Conservation (phyloP, 2,888 invertebrate genomes). For the Pogonocherus hispidulus region DNA sequence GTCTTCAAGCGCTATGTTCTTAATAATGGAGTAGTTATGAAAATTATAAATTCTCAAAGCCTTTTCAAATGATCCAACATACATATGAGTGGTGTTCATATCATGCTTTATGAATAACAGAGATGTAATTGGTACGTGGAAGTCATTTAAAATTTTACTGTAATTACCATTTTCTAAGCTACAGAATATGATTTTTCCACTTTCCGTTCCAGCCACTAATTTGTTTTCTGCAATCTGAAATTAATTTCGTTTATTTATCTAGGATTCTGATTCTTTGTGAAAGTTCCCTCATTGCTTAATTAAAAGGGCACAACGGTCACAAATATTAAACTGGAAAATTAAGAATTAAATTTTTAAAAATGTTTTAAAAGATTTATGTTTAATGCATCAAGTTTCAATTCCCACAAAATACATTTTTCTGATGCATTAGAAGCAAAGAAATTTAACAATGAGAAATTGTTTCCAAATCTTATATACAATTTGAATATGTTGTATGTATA, state of each 20-base stretch:
- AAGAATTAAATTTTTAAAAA: too few relatives aligned
- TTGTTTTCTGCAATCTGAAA: constrained; percentile 73
- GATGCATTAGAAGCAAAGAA: too few relatives aligned
- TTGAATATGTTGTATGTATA: too few relatives aligned
- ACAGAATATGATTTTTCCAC: constrained; percentile 76
- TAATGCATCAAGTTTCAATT: too few relatives aligned
- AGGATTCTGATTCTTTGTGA: too few relatives aligned
- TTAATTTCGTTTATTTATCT: constrained; percentile 31
- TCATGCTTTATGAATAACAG: constrained; percentile 70
- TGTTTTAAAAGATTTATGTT: too few relatives aligned
- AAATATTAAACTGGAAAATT: too few relatives aligned
- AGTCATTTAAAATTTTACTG: constrained; percentile 72
- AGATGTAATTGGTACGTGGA: constrained; percentile 75
- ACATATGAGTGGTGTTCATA: constrained; percentile 67
- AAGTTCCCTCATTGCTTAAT: too few relatives aligned
- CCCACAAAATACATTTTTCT: too few relatives aligned
- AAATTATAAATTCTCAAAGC: constrained; percentile 75
- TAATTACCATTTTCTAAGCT: constrained; percentile 67
- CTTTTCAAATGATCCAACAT: constrained; percentile 76
- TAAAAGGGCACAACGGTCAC: too few relatives aligned
- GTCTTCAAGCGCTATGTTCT: constrained; percentile 72
- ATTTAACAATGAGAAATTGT: too few relatives aligned
- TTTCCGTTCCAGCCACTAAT: constrained; percentile 76
- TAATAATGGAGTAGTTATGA: constrained; percentile 71
- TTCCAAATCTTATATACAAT: too few relatives aligned